Evolutionary conservation across 1,140 invertebrate species (phyloP).

Genomic region (Catajapyx aquilonaris): DNA sequence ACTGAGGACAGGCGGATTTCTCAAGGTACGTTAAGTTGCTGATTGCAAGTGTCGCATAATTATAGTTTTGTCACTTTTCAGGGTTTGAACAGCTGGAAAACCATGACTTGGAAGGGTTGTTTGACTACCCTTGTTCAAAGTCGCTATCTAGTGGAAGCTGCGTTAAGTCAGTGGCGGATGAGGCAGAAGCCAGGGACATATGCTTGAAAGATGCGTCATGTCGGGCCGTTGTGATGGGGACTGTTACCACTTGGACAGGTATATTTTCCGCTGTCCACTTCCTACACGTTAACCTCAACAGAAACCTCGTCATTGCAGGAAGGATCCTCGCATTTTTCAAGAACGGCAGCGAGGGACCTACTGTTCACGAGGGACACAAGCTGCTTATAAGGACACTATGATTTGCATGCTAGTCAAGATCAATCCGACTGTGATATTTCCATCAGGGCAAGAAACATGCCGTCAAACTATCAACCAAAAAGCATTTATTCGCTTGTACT

Average conservation of each 20-base stretch:
- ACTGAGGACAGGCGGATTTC: slow-evolving; percentile 6
- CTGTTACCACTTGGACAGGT: slow-evolving; percentile 22
- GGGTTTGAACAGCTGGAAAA: slow-evolving; percentile 6
- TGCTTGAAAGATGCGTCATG: slow-evolving; percentile 19
- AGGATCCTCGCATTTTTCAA: slow-evolving; percentile 18
- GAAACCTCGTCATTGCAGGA: slow-evolving; percentile 13
- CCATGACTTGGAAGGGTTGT: slow-evolving; percentile 18
- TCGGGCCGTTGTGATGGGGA: slow-evolving; percentile 19
- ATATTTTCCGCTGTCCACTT: slow-evolving; percentile 1
- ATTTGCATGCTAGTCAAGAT: too few species aligned
- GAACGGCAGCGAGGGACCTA: slow-evolving; percentile 12
- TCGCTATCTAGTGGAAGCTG: slow-evolving; percentile 18
- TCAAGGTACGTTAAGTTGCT: too few species aligned
- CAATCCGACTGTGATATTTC: too few species aligned
- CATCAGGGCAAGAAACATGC: too few species aligned
- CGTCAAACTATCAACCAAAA: too few species aligned
- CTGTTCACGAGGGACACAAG: slow-evolving; percentile 6
- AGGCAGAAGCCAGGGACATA: slow-evolving; percentile 19
- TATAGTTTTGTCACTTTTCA: slow-evolving; percentile 4
- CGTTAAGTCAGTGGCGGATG: slow-evolving; percentile 20
- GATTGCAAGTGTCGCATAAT: background rate
- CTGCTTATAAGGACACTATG: slow-evolving; percentile 7
- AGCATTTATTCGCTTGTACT: too few species aligned
- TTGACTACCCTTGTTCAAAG: slow-evolving; percentile 21
- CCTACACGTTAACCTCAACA: background rate